These are phyloP conservation scores for Hepsetus odoe DNA, from an alignment of 2,113 vertebrate species.

Conservation along the genomic window DNA sequence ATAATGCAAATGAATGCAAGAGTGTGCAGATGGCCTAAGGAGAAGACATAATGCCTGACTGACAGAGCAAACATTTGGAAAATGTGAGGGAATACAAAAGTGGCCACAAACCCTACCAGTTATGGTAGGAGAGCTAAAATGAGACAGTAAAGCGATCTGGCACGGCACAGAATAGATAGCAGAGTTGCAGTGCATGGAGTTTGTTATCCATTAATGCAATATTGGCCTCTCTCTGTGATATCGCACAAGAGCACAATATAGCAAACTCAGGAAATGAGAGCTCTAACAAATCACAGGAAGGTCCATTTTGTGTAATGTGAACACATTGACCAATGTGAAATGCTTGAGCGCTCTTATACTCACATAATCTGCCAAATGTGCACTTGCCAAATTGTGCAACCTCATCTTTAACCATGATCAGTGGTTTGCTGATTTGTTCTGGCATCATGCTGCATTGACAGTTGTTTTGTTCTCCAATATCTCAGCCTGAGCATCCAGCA, in stretches of 20 bases:
- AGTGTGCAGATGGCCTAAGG: conserved; percentile 2
- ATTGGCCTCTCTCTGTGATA: neutral
- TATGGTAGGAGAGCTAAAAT: conserved; percentile 14
- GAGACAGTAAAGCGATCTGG: conserved; percentile 8
- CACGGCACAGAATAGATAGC: neutral
- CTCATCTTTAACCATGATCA: neutral
- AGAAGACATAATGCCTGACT: conserved; percentile 5
- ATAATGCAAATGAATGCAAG: conserved; percentile 21
- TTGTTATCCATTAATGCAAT: conserved; percentile 3
- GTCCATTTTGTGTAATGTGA: neutral
- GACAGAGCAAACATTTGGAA: conserved; percentile 18
- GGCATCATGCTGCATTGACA: neutral
- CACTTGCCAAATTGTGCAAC: neutral
- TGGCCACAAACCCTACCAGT: conserved; percentile 9
- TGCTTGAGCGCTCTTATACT: neutral
- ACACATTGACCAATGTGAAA: neutral
- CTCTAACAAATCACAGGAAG: neutral
- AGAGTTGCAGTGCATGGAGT: conserved; percentile 4
- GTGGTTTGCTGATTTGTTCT: neutral
- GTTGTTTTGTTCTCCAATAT: neutral
- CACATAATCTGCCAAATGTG: neutral
- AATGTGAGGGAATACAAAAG: conserved; percentile 16
- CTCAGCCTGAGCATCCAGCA: neutral
- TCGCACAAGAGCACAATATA: neutral
- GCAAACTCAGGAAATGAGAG: neutral